A percentile compares a stretch with the other conserved stretches of the same genome.
Conservation (phyloP, 1,140 invertebrate genomes). For the Chionoecetes opilio region DNA sequence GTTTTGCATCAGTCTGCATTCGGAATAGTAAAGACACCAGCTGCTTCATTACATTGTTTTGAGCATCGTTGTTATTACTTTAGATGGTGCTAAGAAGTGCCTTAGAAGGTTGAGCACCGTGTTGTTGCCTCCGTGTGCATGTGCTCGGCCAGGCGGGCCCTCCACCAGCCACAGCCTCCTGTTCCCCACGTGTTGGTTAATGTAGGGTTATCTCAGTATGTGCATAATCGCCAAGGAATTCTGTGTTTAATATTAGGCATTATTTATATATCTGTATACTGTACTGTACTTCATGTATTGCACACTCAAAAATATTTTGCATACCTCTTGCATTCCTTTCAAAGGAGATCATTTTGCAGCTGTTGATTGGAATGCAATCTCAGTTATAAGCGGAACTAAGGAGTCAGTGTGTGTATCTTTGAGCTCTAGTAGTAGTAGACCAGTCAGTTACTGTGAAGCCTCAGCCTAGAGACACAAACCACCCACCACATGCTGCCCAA, state of each 20-base stretch:
- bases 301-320: conserved; percentile 59
- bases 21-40: background rate
- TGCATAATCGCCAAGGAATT: conserved; percentile 64
- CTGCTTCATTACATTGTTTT: conserved; percentile 28
- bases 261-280: conserved; percentile 69
- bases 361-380: conserved; percentile 56
- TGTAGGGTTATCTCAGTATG: conserved; percentile 60
- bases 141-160: background rate
- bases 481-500: conserved; percentile 36
- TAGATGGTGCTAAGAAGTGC: conserved; percentile 77
- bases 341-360: conserved; percentile 19
- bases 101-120: conserved; percentile 77
- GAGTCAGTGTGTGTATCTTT: conserved; percentile 31
- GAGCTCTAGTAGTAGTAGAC: conserved; percentile 32
- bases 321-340: conserved; percentile 67
- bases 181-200: conserved; percentile 52
- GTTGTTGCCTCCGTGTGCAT: conserved; percentile 58
- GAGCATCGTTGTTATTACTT: conserved; percentile 63
- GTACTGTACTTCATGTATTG: conserved; percentile 68
- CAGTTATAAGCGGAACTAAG: conserved; percentile 43
- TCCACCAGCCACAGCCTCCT: conserved; percentile 38
- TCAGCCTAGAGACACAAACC: conserved; percentile 29
- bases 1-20: conserved; percentile 17
- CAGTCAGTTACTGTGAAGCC: conserved; percentile 37
- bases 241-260: conserved; percentile 72